Evolutionary conservation across 2,113 vertebrate species (phyloP), one percentile per base, ranked within the genome.

Genomic region (Hucho hucho): DNA sequence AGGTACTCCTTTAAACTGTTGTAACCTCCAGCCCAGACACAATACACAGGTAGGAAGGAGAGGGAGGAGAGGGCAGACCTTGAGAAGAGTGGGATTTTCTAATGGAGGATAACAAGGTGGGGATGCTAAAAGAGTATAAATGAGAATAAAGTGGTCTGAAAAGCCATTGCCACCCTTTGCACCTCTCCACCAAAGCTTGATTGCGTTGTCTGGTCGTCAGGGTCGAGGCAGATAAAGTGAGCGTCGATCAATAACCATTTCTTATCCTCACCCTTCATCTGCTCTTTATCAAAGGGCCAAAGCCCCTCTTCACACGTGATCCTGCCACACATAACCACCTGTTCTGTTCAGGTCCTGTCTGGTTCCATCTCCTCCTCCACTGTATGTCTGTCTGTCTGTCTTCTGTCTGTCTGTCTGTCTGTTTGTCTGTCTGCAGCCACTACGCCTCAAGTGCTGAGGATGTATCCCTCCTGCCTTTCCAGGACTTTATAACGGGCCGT

Each of bases 201-300:
- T 92, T 87, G 90, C 86, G 86, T 88, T 88, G 85, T 87, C 68
- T 87, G 86, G 86, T 92, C 86, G 88, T 91, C 89, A 84, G 82
- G 79, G 77, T 78, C 53, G 84, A 75, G 69, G 74, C 85, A 81
- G 92, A 94, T 93, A 94, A 92, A 91, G 88, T 37, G 63, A 58
- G 78, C 79, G 59, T 84, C 85, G 82, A 93, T 94, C 93, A 90
- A 94, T 94, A 92, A 82, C 90, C 82, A 91, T 91, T 92, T 92
- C 92, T 92, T 90, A 92, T 93, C 93, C 82, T 78, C 78, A 84
- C 71, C 85, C 89, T 89, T 93, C 89, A 93, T 93, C 89, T 91
- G 88, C 84, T 87, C 88, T 92, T 87, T 83, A 90, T 93, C 88
- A 92, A 88, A 90, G 90, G 86, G 86, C 85, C 88, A 86, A 90